A percentile compares a stretch with the other conserved stretches of the same genome.
Conservation (phyloP, 2,113 vertebrate species). For the Romanogobio albipinnatus region DNA sequence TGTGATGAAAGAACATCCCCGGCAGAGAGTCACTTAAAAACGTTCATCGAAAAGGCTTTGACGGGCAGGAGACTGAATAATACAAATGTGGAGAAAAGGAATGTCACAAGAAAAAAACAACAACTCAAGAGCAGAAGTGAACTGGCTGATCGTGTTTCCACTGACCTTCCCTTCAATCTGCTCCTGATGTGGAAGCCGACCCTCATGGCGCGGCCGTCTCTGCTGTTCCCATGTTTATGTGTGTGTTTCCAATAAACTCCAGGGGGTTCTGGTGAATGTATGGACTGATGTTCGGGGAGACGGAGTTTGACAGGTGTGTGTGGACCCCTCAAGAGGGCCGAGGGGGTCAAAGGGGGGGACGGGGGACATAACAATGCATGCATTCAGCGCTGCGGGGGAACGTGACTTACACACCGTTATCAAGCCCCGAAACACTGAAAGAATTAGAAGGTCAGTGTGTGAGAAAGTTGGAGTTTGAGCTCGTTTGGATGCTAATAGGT, state of each 20-base stretch:
- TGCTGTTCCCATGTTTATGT: not conserved
- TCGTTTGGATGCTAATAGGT: constrained; percentile 38
- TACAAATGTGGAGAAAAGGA: not conserved
- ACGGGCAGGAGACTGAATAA: constrained; percentile 51
- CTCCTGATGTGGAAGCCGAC: constrained; percentile 34
- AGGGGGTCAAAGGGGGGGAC: constrained; percentile 41
- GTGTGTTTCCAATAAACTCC: constrained; percentile 55
- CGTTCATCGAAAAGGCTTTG: not conserved
- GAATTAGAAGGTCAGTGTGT: constrained; percentile 26
- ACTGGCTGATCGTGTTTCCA: constrained; percentile 31
- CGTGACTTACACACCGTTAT: constrained; percentile 32
- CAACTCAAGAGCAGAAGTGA: not conserved
- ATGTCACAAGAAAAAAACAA: not conserved
- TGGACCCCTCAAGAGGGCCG: constrained; percentile 20
- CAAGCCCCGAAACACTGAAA: not conserved
- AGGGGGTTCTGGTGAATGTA: constrained; percentile 42
- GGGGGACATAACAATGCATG: constrained; percentile 34
- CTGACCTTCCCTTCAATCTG: constrained; percentile 19
- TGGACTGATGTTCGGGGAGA: constrained; percentile 42
- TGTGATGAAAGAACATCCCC: constrained; percentile 18
- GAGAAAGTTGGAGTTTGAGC: not conserved
- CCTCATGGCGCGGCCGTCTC: not conserved
- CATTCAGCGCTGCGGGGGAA: constrained; percentile 40
- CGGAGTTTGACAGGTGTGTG: constrained; percentile 53
- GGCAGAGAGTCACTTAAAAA: constrained; percentile 18